Conservation (phyloP, 2,888 invertebrate species). For the Clostera curtula region DNA sequence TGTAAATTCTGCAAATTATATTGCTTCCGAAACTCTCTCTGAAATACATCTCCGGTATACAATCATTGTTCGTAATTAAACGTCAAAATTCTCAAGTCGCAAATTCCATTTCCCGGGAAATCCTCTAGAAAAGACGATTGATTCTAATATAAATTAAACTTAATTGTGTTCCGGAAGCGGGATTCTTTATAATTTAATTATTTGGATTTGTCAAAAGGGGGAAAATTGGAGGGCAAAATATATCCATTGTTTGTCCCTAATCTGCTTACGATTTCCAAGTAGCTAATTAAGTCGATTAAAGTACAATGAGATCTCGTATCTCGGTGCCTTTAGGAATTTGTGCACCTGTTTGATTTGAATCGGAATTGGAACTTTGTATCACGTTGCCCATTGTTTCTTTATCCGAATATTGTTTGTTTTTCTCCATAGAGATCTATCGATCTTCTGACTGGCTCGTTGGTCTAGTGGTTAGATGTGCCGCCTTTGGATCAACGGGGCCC, state of each 20-base stretch:
- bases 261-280: conserved; percentile 21
- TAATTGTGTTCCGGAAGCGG: conserved; percentile 4
- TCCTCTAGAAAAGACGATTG: neutral
- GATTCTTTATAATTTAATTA: conserved; percentile 26
- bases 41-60: too few species aligned
- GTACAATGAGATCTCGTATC: conserved; percentile 12
- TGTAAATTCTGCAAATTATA: too few species aligned
- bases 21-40: too few species aligned
- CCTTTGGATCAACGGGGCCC: too few species aligned
- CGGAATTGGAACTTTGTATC: conserved; percentile 1
- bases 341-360: conserved; percentile 13
- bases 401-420: too few species aligned
- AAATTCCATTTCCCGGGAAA: too few species aligned
- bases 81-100: too few species aligned
- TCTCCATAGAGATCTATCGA: too few species aligned
- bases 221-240: conserved; percentile 9
- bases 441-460: too few species aligned
- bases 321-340: conserved; percentile 4
- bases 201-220: conserved; percentile 19
- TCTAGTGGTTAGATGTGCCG: too few species aligned
- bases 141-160: neutral
- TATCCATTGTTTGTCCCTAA: conserved; percentile 23
- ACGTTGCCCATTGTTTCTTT: too few species aligned
- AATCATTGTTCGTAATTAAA: too few species aligned
- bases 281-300: conserved; percentile 19